Base-by-base conservation (phyloP, 1,140 invertebrate genomes). In the Musca domestica region DNA sequence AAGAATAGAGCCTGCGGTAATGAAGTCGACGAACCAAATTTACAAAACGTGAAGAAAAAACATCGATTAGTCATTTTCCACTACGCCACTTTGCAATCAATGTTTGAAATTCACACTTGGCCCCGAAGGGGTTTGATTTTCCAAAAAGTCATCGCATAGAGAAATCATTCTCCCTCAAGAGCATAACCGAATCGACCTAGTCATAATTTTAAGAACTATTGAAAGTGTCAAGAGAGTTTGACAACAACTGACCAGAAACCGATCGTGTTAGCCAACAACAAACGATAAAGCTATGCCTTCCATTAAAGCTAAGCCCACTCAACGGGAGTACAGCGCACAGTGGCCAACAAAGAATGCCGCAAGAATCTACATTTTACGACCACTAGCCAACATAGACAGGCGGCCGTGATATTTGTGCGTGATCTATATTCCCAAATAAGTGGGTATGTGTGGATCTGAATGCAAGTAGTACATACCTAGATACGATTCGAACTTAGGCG, bases 1-100 rank as follows among this genome's bases (percentile, higher is more conserved):
- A 54, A 54, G 52, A 54, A 54, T 54, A 54, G 52, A 54, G 52
- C 52, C 54, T 58, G 54, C 54, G 54, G 54, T 30, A 58, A 58
- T 30, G n/a, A 58, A 23, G 17, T n/a, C 15, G 2, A 58, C 22
- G 15, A 2, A 30, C 15, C 12, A 58, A 58, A 4, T n/a, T n/a
- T n/a, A n/a, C n/a, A n/a, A n/a, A 30, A 30, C 14, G 15, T n/a
- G 14, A 30, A 27, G 20, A 51, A n/a, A 49, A 49, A 49, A 49
- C 15, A 2, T 51, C 20, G 48, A 51, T 51, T 51, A 51, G n/a
- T 51, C 48, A 51, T 19, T 51, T 17, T 41, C 34, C 12, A 7
- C 12, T 41, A 2, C 10, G 6, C 34, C 34, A 12, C 34, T 9
- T 9, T 41, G 20, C 17, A 51, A 19, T 20, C 41, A 51, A 2